Evolutionary conservation across 2,797 vertebrate species (phyloP).

Genomic region (Alcedo atthis): DNA sequence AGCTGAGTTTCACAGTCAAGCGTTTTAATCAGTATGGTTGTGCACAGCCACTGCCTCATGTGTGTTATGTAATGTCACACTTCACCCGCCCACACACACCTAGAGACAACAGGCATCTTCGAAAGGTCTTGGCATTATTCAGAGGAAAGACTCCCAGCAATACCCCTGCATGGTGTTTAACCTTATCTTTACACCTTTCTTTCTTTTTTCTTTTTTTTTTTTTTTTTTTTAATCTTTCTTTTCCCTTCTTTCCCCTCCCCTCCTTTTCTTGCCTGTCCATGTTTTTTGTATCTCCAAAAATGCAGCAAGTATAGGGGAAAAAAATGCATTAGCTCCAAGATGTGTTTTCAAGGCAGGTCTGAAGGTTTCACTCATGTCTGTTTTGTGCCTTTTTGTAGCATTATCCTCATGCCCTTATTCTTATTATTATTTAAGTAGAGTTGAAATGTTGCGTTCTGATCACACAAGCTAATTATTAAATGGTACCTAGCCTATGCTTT

Average conservation of each 20-base stretch:
- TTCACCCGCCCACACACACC: slow-evolving; percentile 1
- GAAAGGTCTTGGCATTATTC: slow-evolving; percentile 63
- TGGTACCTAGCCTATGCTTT: slow-evolving; percentile 22
- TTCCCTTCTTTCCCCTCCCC: no score
- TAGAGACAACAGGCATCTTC: slow-evolving; percentile 36
- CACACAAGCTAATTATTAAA: slow-evolving; percentile 32
- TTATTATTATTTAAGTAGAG: not conserved
- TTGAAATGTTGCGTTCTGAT: slow-evolving; percentile 17
- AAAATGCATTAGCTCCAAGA: not conserved
- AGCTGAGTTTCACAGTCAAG: slow-evolving; percentile 16
- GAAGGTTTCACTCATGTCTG: not conserved
- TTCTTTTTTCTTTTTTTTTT: accelerated
- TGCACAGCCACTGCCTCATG: slow-evolving; percentile 40
- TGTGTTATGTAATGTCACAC: slow-evolving; percentile 62
- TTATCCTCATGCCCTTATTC: not conserved
- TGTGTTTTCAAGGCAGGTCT: not conserved
- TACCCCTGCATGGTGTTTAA: slow-evolving; percentile 25
- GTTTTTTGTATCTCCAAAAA: slow-evolving; percentile 27
- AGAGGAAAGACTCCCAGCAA: slow-evolving; percentile 50
- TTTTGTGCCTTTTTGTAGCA: slow-evolving; percentile 14
- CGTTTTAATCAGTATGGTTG: not conserved
- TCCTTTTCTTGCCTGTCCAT: not conserved
- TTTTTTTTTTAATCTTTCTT: no score
- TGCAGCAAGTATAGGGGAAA: not conserved
- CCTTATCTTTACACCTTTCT: slow-evolving; percentile 6